These are phyloP conservation scores for Tenrec ecaudatus DNA, from an alignment of 2,113 vertebrate genomes.

Conservation along the genomic window DNA sequence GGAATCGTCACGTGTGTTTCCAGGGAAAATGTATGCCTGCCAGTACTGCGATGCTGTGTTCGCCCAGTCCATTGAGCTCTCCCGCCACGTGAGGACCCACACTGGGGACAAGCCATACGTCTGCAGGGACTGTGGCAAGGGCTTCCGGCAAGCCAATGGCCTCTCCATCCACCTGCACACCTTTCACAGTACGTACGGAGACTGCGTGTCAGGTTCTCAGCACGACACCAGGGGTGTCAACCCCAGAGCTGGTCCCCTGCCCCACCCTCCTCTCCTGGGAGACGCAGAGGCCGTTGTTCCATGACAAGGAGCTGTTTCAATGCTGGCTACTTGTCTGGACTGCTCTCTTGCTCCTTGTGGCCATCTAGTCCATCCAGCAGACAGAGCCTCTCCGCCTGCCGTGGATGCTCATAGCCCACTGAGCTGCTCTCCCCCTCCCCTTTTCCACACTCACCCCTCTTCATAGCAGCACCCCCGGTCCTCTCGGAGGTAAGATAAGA, in stretches of 20 bases:
- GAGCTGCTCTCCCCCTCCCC: not conserved
- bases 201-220: not conserved
- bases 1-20: not conserved
- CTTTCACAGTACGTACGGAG: conserved; percentile 90
- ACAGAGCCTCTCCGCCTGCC: not conserved
- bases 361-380: not conserved
- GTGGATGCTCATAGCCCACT: not conserved
- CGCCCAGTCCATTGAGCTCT: conserved; percentile 94
- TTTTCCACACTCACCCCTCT: not conserved
- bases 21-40: conserved; percentile 95
- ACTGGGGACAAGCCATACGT: conserved; percentile 93
- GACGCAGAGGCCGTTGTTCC: not conserved
- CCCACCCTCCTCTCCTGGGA: not conserved
- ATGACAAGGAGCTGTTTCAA: not conserved
- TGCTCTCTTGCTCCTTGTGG: not conserved
- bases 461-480: rapidly evolving
- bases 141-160: conserved; percentile 94
- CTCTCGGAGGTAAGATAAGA: not conserved
- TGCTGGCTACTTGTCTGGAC: not conserved
- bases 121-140: conserved; percentile 94
- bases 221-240: not conserved
- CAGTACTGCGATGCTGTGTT: conserved; percentile 94
- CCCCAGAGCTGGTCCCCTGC: not conserved
- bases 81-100: conserved; percentile 92
- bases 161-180: conserved; percentile 93